A percentile compares a stretch with the other conserved stretches of the same genome.
Evolutionary conservation across 2,888 invertebrate genomes (phyloP).

Genomic region (Chesias legatella): DNA sequence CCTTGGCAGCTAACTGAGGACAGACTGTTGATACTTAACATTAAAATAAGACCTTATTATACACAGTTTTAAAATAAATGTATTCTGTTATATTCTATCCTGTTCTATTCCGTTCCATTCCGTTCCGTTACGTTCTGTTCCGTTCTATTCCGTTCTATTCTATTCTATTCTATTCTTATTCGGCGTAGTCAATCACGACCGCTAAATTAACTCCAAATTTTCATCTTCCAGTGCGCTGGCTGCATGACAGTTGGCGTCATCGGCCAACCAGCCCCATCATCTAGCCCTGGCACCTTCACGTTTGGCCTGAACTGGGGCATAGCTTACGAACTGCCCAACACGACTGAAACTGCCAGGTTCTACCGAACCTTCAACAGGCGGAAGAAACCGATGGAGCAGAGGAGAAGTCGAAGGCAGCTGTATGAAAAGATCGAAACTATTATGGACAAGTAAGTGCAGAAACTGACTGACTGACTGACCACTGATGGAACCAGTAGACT

Average conservation of each 20-base stretch:
- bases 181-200: too few species aligned
- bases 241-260: conserved; percentile 81
- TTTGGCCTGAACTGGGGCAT: conserved; percentile 87
- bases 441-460: conserved; percentile 78
- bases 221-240: conserved; percentile 67
- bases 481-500: too few species aligned
- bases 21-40: too few species aligned
- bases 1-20: too few species aligned
- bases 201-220: conserved; percentile 3
- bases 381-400: conserved; percentile 70
- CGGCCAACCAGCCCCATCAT: conserved; percentile 63
- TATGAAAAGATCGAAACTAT: conserved; percentile 85
- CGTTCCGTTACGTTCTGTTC: too few species aligned
- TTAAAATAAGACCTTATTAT: too few species aligned
- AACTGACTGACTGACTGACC: too few species aligned
- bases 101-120: too few species aligned
- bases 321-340: conserved; percentile 82
- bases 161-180: too few species aligned
- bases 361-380: conserved; percentile 47
- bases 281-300: conserved; percentile 79
- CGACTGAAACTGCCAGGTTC: conserved; percentile 66
- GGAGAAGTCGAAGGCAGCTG: conserved; percentile 84
- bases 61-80: too few species aligned
- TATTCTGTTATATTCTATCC: too few species aligned
- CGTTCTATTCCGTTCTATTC: too few species aligned